Base-by-base conservation (phyloP, 2,888 invertebrate genomes). In the Acrobasis repandana region DNA sequence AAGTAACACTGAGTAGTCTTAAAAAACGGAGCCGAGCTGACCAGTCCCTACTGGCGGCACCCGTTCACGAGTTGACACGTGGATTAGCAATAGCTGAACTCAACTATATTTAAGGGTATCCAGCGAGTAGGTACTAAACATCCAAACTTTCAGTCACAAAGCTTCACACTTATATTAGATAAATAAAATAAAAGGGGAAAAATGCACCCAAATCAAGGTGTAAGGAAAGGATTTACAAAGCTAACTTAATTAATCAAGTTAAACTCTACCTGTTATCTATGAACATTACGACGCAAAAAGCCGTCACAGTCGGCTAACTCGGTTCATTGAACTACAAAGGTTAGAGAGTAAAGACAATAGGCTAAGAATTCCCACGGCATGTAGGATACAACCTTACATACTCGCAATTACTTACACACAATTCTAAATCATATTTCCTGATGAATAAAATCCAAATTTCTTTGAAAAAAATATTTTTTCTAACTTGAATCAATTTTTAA, bases 281-380 rank as follows among this genome's bases (percentile, higher is more conserved):
- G 36, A 49, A 43, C 54, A 59, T 54, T 34, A 48, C 43, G 14
- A 34, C 56, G 48, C 58, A 65, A 66, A 63, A 66, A 65, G 63
- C 43, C 58, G 56, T 61, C 58, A 61, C 62, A 62, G 65, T 61
- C 63, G 66, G 59, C 56, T 64, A 54, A 63, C 52, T 38, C 66
- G 65, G 86, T 77, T 86, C 88, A 79, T 61, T 75, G 85, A 83
- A 76, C 72, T 76, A 71, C 78, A 79, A 85, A 86, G 86, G 85
- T 80, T 78, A 77, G 73, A 79, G 79, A 79, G 76, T 74, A 72
- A 80, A 84, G 78, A 88, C 87, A 86, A 88, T 86, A 75, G 77
- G 67, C 64, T 69, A 70, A 75, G 71, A 66, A 74, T 83, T 89
- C 88, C 80, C 88, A 88, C 84, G 79, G 74, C 74, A 80, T 79